Percentiles rank a stretch among this genome's conserved stretches.
Evolutionary conservation across 2,888 invertebrate genomes (phyloP).

Genomic region (Tetragonula carbonaria): DNA sequence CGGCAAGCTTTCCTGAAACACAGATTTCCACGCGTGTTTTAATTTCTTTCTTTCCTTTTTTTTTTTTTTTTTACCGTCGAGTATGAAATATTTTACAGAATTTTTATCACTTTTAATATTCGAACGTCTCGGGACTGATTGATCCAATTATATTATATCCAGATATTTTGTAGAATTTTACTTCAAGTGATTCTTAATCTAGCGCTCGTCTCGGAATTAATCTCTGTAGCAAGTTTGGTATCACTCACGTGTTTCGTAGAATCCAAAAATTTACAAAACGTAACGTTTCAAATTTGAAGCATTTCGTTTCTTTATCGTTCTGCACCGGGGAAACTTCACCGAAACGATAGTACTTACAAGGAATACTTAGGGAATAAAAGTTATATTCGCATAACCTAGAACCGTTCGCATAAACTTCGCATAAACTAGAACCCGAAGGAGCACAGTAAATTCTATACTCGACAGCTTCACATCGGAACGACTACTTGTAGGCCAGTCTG

Average conservation of each 20-base stretch:
- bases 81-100: too few species aligned
- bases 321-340: too few species aligned
- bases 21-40: not conserved
- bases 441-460: not conserved
- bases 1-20: constrained; percentile 76
- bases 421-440: not conserved
- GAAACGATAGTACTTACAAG: not conserved
- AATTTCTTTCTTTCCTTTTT: not conserved
- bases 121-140: too few species aligned
- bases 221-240: not conserved
- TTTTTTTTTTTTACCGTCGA: not conserved
- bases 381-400: not conserved
- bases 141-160: not conserved
- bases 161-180: too few species aligned
- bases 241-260: not conserved
- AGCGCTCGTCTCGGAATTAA: not conserved
- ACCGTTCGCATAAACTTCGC: not conserved
- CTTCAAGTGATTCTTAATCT: not conserved
- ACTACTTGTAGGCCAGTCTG: not conserved
- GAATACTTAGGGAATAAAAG: too few species aligned
- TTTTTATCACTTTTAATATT: too few species aligned
- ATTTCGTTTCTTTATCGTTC: not conserved
- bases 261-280: not conserved
- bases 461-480: not conserved
- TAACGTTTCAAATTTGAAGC: too few species aligned